Conservation (phyloP, 2,888 invertebrate species). For the Theodoxus fluviatilis region DNA sequence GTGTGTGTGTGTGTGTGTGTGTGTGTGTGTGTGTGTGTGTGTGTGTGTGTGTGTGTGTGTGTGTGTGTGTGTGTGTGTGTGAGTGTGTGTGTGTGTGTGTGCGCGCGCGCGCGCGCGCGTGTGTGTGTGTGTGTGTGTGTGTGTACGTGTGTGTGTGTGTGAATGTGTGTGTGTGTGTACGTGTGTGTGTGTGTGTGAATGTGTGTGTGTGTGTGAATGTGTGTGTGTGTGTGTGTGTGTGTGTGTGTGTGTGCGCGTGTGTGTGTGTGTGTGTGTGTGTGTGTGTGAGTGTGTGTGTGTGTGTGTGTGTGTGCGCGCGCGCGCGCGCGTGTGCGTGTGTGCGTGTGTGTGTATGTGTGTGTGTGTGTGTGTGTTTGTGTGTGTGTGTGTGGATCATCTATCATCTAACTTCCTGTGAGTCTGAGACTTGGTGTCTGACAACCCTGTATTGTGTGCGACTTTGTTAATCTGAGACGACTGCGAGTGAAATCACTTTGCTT, state of each 20-base stretch:
- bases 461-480: too few relatives aligned
- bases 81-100: too few relatives aligned
- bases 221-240: neutral
- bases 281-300: neutral
- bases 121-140: neutral
- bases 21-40: too few relatives aligned
- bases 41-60: too few relatives aligned
- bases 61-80: too few relatives aligned
- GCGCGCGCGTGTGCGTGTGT: neutral
- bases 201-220: conserved; percentile 47
- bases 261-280: conserved; percentile 1
- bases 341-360: conserved; percentile 15
- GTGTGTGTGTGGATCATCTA: neutral
- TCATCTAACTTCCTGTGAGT: neutral
- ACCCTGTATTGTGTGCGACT: too few relatives aligned
- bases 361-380: conserved; percentile 11
- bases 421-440: neutral
- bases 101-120: too few relatives aligned
- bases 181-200: neutral
- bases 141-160: conserved; percentile 1
- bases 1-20: too few relatives aligned
- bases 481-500: too few relatives aligned
- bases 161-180: neutral
- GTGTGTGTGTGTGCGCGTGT: neutral
- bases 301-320: neutral